Evolutionary conservation across 2,888 invertebrate genomes (phyloP).

Genomic region (Apodemia zela): DNA sequence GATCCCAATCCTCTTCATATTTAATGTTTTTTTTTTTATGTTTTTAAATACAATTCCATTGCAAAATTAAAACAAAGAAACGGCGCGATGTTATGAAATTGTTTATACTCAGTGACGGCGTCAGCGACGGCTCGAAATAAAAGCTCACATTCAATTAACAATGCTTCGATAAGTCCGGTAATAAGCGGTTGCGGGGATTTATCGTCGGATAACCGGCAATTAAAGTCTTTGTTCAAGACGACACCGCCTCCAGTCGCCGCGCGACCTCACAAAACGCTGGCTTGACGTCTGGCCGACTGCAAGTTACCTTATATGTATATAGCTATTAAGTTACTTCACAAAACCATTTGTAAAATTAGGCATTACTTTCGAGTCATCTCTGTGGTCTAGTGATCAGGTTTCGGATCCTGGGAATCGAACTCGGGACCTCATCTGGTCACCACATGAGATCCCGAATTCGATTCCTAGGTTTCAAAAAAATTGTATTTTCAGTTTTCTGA

Average conservation of each 20-base stretch:
- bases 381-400: no score
- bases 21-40: no score
- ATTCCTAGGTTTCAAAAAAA: no score
- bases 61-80: conserved; percentile 15
- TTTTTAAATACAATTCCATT: neutral
- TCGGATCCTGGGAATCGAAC: no score
- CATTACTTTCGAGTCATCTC: no score
- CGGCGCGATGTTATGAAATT: conserved; percentile 6
- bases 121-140: conserved; percentile 7
- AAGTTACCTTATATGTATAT: conserved; percentile 26
- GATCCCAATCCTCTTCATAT: no score
- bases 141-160: conserved; percentile 61
- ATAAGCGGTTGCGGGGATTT: conserved; percentile 73
- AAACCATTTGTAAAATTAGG: neutral
- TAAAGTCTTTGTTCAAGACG: conserved; percentile 69
- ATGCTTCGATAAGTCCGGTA: conserved; percentile 67
- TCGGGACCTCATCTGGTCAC: no score
- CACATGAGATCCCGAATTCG: no score
- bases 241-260: conserved; percentile 38
- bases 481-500: no score
- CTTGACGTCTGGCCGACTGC: conserved; percentile 32
- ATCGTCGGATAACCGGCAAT: conserved; percentile 70
- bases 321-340: neutral
- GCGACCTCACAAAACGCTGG: conserved; percentile 48
- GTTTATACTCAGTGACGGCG: conserved; percentile 7